Evolutionary conservation across 2,113 vertebrate genomes (phyloP).

Genomic region (Trematocara zebra): DNA sequence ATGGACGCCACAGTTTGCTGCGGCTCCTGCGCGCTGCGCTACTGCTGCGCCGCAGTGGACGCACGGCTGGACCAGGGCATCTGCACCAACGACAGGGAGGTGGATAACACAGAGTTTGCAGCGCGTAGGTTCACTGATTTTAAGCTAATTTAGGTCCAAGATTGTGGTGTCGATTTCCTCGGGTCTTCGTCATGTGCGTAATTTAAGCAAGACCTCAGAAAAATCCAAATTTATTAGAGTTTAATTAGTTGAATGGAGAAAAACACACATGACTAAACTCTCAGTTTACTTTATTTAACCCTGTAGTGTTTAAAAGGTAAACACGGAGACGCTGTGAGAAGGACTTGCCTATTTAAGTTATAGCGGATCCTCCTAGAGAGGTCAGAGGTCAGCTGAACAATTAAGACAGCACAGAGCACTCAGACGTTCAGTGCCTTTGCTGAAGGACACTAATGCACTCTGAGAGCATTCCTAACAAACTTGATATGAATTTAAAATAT

Average conservation of each 20-base stretch:
- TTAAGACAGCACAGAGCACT: not conserved
- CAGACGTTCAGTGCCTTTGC: not conserved
- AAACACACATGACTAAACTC: not conserved
- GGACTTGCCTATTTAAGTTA: not conserved
- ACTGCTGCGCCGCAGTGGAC: constrained; percentile 88
- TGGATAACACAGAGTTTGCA: constrained; percentile 75
- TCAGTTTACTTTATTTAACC: not conserved
- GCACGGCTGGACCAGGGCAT: constrained; percentile 88
- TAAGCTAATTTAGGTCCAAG: not conserved
- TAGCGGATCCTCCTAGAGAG: not conserved
- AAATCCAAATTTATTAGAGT: not conserved
- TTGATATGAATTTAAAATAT: not conserved
- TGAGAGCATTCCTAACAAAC: not conserved
- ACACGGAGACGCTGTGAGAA: not conserved
- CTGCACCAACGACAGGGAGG: constrained; percentile 87
- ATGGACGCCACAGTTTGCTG: constrained; percentile 91
- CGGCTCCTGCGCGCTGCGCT: constrained; percentile 88
- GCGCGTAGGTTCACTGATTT: constrained; percentile 65
- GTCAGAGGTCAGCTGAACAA: constrained; percentile 34
- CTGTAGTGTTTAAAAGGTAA: not conserved
- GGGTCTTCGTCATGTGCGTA: not conserved
- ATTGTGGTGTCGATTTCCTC: not conserved
- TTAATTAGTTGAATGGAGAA: not conserved
- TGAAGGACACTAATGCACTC: not conserved
- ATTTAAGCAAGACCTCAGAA: not conserved